Percentiles rank a stretch among this genome's conserved stretches.
Conservation (phyloP, 2,888 invertebrate genomes). For the Lepidochrysops patricia region DNA sequence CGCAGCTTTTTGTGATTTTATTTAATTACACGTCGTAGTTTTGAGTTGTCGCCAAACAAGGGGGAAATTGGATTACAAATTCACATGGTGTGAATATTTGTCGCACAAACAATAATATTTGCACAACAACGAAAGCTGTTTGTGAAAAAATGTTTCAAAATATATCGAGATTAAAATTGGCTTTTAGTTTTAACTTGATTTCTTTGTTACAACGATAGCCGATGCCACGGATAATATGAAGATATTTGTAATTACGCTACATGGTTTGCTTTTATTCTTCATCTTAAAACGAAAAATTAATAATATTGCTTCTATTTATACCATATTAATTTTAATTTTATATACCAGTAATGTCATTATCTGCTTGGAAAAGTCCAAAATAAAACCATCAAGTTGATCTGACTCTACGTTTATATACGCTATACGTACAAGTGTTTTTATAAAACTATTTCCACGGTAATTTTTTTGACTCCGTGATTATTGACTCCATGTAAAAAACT, state of each 20-base stretch:
- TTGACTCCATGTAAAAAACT: too few species aligned
- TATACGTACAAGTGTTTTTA: too few species aligned
- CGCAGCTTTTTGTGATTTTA: slow-evolving; percentile 16
- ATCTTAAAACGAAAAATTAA: too few species aligned
- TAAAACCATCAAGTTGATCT: too few species aligned
- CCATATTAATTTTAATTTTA: too few species aligned
- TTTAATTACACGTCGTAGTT: slow-evolving; percentile 20
- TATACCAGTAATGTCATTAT: too few species aligned
- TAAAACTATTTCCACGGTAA: too few species aligned
- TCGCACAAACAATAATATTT: slow-evolving; percentile 16
- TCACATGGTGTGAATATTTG: slow-evolving; percentile 17
- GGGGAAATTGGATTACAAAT: slow-evolving; percentile 18
- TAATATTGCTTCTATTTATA: too few species aligned
- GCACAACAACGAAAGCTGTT: slow-evolving; percentile 14
- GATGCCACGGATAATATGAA: neutral
- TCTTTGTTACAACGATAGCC: neutral
- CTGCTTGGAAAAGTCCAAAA: too few species aligned
- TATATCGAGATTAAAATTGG: slow-evolving; percentile 11
- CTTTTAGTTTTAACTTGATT: slow-evolving; percentile 6
- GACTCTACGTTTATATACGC: too few species aligned
- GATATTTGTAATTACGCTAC: neutral
- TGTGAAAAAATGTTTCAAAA: slow-evolving; percentile 15
- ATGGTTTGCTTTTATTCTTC: neutral
- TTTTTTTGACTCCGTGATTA: too few species aligned
- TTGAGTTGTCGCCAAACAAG: slow-evolving; percentile 17